Percentiles rank a stretch among this genome's conserved stretches.
These are phyloP conservation scores for Agelastica alni DNA, from an alignment of 2,888 invertebrate species.

Conservation along the genomic window DNA sequence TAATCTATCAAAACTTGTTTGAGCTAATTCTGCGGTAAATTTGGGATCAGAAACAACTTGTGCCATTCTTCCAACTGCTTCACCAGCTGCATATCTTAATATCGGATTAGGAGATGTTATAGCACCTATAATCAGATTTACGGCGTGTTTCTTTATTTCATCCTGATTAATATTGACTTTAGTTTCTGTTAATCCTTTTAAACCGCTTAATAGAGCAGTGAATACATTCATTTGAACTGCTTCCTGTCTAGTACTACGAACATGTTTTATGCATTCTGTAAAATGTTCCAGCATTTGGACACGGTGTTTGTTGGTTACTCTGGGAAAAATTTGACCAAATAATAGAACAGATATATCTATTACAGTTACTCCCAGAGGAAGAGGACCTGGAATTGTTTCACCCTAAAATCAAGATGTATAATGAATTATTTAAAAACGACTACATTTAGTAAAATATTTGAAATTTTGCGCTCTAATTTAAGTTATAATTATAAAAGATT, in stretches of 20 bases:
- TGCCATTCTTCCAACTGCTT: conserved; percentile 91
- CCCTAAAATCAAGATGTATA: too few relatives aligned
- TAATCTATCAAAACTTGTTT: conserved; percentile 85
- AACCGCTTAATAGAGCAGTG: conserved; percentile 86
- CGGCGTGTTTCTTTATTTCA: conserved; percentile 84
- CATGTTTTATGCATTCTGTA: conserved; percentile 89
- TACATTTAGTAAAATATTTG: not conserved
- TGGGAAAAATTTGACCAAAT: conserved; percentile 92
- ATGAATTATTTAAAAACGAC: too few relatives aligned
- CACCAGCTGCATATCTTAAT: conserved; percentile 92
- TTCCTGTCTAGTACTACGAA: conserved; percentile 90
- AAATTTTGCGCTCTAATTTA: too few relatives aligned
- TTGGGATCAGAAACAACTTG: conserved; percentile 85
- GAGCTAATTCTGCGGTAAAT: conserved; percentile 87
- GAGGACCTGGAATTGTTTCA: conserved; percentile 71
- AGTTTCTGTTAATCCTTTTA: conserved; percentile 83
- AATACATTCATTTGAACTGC: conserved; percentile 96
- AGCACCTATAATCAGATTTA: conserved; percentile 77
- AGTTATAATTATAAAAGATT: too few relatives aligned
- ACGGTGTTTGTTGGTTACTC: conserved; percentile 94
- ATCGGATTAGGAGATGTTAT: conserved; percentile 75
- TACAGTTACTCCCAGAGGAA: conserved; percentile 94
- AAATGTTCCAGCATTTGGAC: conserved; percentile 98
- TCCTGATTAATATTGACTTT: conserved; percentile 87
- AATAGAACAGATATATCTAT: conserved; percentile 92